Percentiles rank a stretch among this genome's conserved stretches.
Conservation (phyloP, 1,140 invertebrate genomes). For the Stratiolaelaps scimitus region DNA sequence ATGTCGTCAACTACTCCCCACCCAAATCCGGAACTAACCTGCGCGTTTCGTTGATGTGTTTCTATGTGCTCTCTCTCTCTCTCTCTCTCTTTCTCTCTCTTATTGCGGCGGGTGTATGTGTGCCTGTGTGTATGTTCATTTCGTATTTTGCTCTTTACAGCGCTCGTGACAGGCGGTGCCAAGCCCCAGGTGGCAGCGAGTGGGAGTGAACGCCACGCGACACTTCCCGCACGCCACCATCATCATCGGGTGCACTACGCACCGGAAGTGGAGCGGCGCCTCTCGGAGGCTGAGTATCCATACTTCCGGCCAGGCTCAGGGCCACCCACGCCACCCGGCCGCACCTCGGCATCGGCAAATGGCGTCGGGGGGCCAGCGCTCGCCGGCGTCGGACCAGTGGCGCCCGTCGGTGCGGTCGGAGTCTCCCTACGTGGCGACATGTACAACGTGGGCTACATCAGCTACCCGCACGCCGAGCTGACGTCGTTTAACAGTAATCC, state of each 20-base stretch:
- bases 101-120: too few relatives aligned
- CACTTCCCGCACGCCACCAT: slow-evolving; percentile 16
- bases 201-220: slow-evolving; percentile 6
- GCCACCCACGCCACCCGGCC: slow-evolving; percentile 15
- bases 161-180: slow-evolving; percentile 22
- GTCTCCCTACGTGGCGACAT: slow-evolving; percentile 18
- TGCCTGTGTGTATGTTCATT: too few relatives aligned
- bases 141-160: slow-evolving; percentile 1
- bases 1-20: too few relatives aligned
- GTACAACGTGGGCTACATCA: slow-evolving; percentile 25
- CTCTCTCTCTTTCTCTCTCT: too few relatives aligned
- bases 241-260: slow-evolving; percentile 23
- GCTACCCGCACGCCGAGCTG: slow-evolving; percentile 25
- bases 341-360: slow-evolving; percentile 20
- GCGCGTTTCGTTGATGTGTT: too few relatives aligned
- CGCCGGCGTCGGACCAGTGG: too few relatives aligned
- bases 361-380: background rate
- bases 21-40: too few relatives aligned
- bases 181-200: slow-evolving; percentile 21
- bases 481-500: slow-evolving; percentile 27
- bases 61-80: too few relatives aligned
- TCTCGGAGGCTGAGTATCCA: slow-evolving; percentile 22
- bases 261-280: slow-evolving; percentile 8
- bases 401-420: background rate
- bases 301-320: slow-evolving; percentile 8